Evolutionary conservation across 1,140 invertebrate genomes (phyloP).

Genomic region (Zaprionus davidi): DNA sequence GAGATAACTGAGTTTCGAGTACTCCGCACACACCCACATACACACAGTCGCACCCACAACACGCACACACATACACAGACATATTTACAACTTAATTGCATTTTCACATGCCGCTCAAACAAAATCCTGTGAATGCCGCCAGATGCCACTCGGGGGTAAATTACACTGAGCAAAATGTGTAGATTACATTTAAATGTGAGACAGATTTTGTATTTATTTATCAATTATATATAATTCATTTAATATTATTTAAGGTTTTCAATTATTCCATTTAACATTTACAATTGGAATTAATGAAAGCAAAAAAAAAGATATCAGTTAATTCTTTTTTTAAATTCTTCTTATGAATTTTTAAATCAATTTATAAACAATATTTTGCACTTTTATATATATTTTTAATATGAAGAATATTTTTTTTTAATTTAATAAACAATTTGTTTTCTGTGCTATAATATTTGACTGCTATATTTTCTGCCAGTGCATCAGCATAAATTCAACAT

Average conservation of each 20-base stretch:
- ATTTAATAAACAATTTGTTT: too few species aligned
- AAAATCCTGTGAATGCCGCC: slow-evolving; percentile 59
- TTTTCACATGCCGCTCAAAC: slow-evolving; percentile 70
- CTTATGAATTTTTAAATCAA: too few species aligned
- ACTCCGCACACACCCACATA: not conserved
- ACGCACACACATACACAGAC: slow-evolving; percentile 6
- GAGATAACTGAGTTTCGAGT: not conserved
- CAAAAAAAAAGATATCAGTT: too few species aligned
- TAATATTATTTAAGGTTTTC: not conserved
- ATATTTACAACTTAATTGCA: slow-evolving; percentile 77
- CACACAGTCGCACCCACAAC: not conserved
- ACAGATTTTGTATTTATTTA: not conserved
- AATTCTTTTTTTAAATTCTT: too few species aligned
- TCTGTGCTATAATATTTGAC: not conserved
- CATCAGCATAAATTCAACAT: slow-evolving; percentile 24
- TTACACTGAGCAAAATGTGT: slow-evolving; percentile 8
- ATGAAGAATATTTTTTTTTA: not conserved
- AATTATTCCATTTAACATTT: too few species aligned
- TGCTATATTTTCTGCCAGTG: slow-evolving; percentile 19
- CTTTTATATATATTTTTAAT: too few species aligned
- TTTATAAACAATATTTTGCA: not conserved
- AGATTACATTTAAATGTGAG: not conserved
- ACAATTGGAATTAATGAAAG: too few species aligned
- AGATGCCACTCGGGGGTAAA: slow-evolving; percentile 48
- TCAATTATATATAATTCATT: not conserved